phyloP scores from a whole-genome alignment of 2,888 invertebrate genomes.

The Apotomis betuletana region DNA sequence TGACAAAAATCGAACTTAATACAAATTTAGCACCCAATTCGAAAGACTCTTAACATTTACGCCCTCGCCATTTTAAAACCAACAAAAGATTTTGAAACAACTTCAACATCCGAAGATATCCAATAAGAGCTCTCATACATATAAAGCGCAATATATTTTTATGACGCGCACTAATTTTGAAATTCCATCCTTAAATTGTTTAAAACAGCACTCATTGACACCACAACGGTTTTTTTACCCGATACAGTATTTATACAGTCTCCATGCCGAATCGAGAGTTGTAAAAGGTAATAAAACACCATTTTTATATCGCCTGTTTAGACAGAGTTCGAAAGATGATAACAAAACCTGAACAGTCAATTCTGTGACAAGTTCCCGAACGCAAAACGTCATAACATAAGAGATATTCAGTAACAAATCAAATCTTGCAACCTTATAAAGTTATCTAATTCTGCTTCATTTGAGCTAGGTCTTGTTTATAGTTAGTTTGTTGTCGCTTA shows the following conservation, averaged over 20 bases:
- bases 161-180: slow-evolving; percentile 71
- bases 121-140: slow-evolving; percentile 36
- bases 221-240: slow-evolving; percentile 65
- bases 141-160: slow-evolving; percentile 51
- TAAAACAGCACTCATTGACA: slow-evolving; percentile 71
- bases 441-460: neutral
- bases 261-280: slow-evolving; percentile 73
- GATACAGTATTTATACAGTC: slow-evolving; percentile 65
- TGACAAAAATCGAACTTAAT: slow-evolving; percentile 14
- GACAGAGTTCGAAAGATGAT: slow-evolving; percentile 80
- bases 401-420: slow-evolving; percentile 4
- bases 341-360: slow-evolving; percentile 79
- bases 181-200: slow-evolving; percentile 68
- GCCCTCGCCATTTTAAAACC: slow-evolving; percentile 29
- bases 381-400: neutral
- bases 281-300: slow-evolving; percentile 81
- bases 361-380: slow-evolving; percentile 50
- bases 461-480: neutral
- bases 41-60: slow-evolving; percentile 27
- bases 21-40: slow-evolving; percentile 23
- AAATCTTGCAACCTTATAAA: neutral
- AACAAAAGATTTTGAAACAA: slow-evolving; percentile 34
- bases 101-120: slow-evolving; percentile 28
- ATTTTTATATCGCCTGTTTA: slow-evolving; percentile 82
- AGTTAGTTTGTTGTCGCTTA: slow-evolving; percentile 2